phyloP scores from a whole-genome alignment of 2,113 vertebrate species.

The Setophaga coronata region DNA sequence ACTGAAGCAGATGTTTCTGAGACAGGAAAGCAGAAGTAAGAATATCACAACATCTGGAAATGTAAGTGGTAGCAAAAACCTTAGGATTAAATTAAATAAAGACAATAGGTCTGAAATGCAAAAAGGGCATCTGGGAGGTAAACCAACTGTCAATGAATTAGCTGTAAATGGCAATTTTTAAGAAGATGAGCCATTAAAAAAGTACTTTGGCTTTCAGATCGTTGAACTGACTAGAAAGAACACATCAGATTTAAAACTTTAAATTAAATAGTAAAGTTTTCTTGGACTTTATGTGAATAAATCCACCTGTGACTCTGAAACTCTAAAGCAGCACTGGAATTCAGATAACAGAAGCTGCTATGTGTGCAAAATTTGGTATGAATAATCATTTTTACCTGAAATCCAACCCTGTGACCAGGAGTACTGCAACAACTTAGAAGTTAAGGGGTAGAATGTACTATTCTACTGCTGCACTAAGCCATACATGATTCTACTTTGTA shows the following conservation, averaged over 20 bases:
- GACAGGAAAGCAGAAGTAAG: neutral
- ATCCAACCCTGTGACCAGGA: neutral
- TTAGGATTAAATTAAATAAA: conserved; percentile 6
- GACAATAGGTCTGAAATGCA: neutral
- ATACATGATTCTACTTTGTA: neutral
- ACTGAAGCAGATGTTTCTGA: conserved; percentile 37
- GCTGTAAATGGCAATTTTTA: neutral
- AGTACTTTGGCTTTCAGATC: neutral
- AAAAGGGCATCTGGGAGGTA: neutral
- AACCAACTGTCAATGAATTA: neutral
- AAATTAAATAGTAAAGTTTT: neutral
- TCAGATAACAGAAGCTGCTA: neutral
- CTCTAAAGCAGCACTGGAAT: neutral
- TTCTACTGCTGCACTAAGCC: neutral
- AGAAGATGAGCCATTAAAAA: neutral
- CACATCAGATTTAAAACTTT: neutral
- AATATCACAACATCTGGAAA: conserved; percentile 22
- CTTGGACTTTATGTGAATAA: neutral
- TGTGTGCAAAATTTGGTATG: neutral
- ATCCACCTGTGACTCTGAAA: neutral
- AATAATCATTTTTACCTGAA: neutral
- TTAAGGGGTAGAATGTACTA: neutral
- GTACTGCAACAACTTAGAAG: neutral
- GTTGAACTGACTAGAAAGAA: neutral
- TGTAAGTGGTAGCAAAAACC: neutral